A percentile compares a stretch with the other conserved stretches of the same genome.
Evolutionary conservation across 2,113 vertebrate species (phyloP).

Genomic region (Oenanthe oenanthe): DNA sequence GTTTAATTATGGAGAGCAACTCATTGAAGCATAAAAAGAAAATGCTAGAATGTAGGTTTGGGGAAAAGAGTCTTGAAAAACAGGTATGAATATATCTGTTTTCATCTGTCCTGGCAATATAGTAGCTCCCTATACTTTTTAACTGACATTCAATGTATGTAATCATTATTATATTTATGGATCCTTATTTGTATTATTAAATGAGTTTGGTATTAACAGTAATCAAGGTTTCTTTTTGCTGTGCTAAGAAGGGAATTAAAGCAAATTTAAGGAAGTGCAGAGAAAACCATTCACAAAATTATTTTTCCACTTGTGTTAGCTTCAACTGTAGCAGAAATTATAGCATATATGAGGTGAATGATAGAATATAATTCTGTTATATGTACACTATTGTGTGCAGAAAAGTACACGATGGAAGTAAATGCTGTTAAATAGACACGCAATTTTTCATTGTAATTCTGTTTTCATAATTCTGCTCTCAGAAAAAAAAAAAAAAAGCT

Average conservation of each 20-base stretch:
- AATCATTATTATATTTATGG: not conserved
- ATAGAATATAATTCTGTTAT: not conserved
- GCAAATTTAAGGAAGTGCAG: not conserved
- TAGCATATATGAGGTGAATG: not conserved
- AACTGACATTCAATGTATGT: not conserved
- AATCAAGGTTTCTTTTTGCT: not conserved
- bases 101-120: not conserved
- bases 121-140: not conserved
- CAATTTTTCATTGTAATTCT: not conserved
- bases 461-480: not conserved
- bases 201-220: not conserved
- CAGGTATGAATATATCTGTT: not conserved
- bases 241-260: not conserved
- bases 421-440: not conserved
- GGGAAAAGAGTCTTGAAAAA: not conserved
- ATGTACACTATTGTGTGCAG: not conserved
- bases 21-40: not conserved
- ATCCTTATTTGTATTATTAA: not conserved
- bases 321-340: not conserved
- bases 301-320: not conserved
- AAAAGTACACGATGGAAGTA: not conserved
- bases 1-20: conserved; percentile 25
- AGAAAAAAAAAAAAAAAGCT: not conserved
- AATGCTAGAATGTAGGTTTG: not conserved
- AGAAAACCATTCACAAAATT: not conserved